Evolutionary conservation across 2,797 vertebrate genomes (phyloP), one percentile per base, ranked within the genome.

Genomic region (Lagodon rhomboides): DNA sequence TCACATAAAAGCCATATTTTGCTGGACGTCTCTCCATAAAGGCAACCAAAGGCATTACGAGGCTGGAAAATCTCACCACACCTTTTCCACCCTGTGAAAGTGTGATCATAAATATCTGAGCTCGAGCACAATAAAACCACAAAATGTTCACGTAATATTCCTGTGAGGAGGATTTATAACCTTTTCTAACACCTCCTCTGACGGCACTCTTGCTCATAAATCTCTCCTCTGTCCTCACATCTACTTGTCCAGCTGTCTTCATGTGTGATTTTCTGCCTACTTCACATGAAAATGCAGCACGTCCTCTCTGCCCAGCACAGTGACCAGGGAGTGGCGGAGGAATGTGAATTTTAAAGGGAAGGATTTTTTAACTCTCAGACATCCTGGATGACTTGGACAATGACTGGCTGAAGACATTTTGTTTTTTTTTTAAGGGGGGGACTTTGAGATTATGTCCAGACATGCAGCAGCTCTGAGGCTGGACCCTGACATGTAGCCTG

Each of bases 241-340:
- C 34, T 34, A 9, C 34, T 34, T 34, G 34, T 34, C 34, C 9
- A 44, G 30, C n/a, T 54, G n/a, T 3, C 54, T 65, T 3, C 1
- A 30, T 50, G 16, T 34, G 12, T 16, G n/a, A 22, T 1, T 22
- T 65, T 55, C n/a, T 38, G 2, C 17, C 23, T 18, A n/a, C 44
- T 43, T 58, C 34, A 23, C 18, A 63, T 34, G 64, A 62, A 41
- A 56, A 77, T 11, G 46, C 79, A 77, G 20, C 73, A n/a, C 41
- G 77, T 85, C 80, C 73, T 85, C 73, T 85, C 43, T 15, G 76
- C 38, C 62, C 72, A 65, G 30, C 55, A 30, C 71, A 44, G 58
- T 2, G 79, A 30, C 56, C 59, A 66, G 84, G 91, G 87, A 90
- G 90, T 73, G 87, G 86, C 82, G 58, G 77, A 66, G 67, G 80